These are phyloP conservation scores for Hydra vulgaris DNA, from an alignment of 30 jellyfish, hydroid and myxozoan genomes.

Conservation along the genomic window DNA sequence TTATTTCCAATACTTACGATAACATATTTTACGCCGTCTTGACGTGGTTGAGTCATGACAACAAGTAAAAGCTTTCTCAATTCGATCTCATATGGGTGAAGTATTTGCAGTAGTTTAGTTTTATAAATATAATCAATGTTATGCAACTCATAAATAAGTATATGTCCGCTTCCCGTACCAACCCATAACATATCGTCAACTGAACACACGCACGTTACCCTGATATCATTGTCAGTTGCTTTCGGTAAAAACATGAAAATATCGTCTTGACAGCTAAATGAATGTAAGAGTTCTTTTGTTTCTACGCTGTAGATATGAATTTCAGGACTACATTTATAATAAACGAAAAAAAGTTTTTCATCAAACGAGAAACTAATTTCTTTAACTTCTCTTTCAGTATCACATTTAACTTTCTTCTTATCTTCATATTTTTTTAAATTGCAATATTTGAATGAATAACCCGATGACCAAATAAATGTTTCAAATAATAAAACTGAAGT, in stretches of 20 bases:
- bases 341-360: constrained; percentile 30
- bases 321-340: constrained; percentile 43
- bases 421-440: not conserved
- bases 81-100: not conserved
- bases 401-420: too few species aligned
- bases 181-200: constrained; percentile 66
- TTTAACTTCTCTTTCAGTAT: constrained; percentile 3
- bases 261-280: constrained; percentile 39
- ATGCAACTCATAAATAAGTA: constrained; percentile 29
- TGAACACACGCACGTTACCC: constrained; percentile 60
- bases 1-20: not conserved
- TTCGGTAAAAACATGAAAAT: constrained; percentile 29
- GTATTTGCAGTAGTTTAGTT: not conserved
- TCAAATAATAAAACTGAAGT: not conserved
- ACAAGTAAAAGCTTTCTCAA: not conserved
- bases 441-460: not conserved
- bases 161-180: constrained; percentile 96
- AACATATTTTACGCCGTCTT: not conserved
- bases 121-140: not conserved
- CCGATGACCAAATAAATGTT: not conserved
- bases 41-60: not conserved
- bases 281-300: constrained; percentile 14
- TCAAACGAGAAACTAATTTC: constrained; percentile 39
- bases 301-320: constrained; percentile 17
- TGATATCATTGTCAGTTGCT: constrained; percentile 41